phyloP scores from a whole-genome alignment of 1,140 invertebrate genomes.

The Apis mellifera region Amel_HAv3.1 CM009931.2:5202001-5202500 shows the following conservation, averaged over 20 bases:
- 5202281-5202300: slow-evolving; percentile 56
- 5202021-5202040: neutral
- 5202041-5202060: neutral
- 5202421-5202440: neutral
- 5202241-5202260: slow-evolving; percentile 20
- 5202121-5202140: neutral
- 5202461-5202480: slow-evolving; percentile 9
- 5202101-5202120: neutral
- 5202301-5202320: slow-evolving; percentile 59
- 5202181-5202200: slow-evolving; percentile 15
- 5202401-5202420: neutral
- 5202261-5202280: slow-evolving; percentile 40
- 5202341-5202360: neutral
- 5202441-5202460: neutral
- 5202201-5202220: slow-evolving; percentile 21
- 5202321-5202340: slow-evolving; percentile 22
- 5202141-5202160: neutral
- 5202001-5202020: neutral
- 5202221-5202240: slow-evolving; percentile 37
- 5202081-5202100: neutral
- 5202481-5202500: neutral
- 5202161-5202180: neutral
- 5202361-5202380: neutral
- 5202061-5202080: neutral
- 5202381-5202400: neutral